phyloP scores from a whole-genome alignment of 2,113 vertebrate genomes.

The Hypocryptadius cinnamomeus region DNA sequence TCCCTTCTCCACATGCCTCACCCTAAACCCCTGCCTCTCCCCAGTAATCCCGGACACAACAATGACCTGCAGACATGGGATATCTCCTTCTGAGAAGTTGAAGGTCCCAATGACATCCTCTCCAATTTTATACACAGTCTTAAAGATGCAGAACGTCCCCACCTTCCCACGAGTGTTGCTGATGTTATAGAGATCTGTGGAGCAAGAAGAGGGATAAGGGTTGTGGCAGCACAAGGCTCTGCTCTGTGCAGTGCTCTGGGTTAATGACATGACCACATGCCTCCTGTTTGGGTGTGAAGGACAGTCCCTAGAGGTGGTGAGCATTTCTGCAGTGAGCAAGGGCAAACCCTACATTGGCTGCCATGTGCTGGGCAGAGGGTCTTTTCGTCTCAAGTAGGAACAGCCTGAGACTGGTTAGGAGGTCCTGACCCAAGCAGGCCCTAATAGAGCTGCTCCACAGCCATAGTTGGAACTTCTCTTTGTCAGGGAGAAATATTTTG shows the following conservation, averaged over 20 bases:
- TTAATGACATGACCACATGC: neutral
- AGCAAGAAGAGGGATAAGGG: neutral
- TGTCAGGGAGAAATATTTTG: neutral
- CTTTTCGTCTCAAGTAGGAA: neutral
- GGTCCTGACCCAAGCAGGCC: neutral
- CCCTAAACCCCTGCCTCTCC: neutral
- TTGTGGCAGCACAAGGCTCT: neutral
- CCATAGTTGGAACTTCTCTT: rapidly evolving
- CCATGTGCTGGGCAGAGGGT: neutral
- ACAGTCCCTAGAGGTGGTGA: neutral
- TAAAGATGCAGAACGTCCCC: conserved; percentile 95
- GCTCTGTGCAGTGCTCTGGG: too few species aligned
- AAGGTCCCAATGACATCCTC: conserved; percentile 94
- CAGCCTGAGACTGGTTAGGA: neutral
- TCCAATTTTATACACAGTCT: conserved; percentile 90
- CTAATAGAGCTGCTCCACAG: neutral
- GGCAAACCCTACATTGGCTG: neutral
- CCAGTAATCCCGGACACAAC: neutral
- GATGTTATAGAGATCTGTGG: conserved; percentile 91
- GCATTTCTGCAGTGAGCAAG: neutral
- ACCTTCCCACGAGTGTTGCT: conserved; percentile 91
- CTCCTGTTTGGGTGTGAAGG: neutral
- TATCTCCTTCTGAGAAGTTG: conserved; percentile 90
- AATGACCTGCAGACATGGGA: conserved; percentile 91
- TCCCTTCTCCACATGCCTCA: neutral